A percentile compares a stretch with the other conserved stretches of the same genome.
Conservation (phyloP, 2,797 vertebrate genomes). For the Megalops cyprinoides region DNA sequence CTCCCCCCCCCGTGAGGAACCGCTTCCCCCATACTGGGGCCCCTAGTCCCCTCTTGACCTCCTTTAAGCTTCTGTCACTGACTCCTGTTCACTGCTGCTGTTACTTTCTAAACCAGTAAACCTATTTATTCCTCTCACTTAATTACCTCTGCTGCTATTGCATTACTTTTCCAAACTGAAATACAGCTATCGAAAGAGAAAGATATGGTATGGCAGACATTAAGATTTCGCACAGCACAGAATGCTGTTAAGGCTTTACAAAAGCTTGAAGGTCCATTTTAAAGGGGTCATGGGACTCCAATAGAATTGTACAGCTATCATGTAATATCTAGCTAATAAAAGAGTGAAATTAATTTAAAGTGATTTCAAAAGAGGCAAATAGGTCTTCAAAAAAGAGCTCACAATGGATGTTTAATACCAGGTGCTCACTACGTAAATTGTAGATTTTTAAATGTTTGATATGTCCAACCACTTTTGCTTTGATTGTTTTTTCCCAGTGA, state of each 20-base stretch:
- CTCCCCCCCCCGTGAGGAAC: neutral
- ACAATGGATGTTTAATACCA: no score
- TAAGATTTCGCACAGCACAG: no score
- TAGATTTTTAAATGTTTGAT: neutral
- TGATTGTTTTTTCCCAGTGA: neutral
- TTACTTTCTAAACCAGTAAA: slow-evolving; percentile 52
- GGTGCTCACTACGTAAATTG: neutral
- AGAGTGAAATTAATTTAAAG: no score
- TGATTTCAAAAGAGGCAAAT: no score
- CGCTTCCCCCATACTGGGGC: neutral
- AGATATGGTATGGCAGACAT: neutral
- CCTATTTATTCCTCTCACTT: slow-evolving; percentile 69
- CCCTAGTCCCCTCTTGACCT: slow-evolving; percentile 3
- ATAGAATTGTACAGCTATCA: no score
- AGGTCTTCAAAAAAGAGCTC: no score
- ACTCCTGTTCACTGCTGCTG: neutral
- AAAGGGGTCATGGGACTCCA: no score
- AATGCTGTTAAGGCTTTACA: no score
- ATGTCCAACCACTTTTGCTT: neutral
- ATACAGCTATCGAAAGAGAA: neutral
- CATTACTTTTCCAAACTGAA: neutral
- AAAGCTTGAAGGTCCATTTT: no score
- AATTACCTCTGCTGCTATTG: neutral
- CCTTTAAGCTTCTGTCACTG: neutral
- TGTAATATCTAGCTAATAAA: no score